These are phyloP conservation scores for Aspidoscelis tigris DNA, from an alignment of 2,113 vertebrate genomes.

Conservation along the genomic window DNA sequence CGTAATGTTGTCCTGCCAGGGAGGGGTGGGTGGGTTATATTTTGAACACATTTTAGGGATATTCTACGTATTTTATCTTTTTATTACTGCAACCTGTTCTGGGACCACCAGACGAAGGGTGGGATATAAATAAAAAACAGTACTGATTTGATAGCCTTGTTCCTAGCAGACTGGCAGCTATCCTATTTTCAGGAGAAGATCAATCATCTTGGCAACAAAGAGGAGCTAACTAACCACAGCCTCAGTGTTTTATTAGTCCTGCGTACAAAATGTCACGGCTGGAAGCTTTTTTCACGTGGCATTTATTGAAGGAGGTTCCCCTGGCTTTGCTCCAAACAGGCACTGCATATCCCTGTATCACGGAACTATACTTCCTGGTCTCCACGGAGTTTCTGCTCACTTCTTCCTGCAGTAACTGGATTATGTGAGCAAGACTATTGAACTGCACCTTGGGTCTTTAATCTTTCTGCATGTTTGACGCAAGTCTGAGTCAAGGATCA, in stretches of 20 bases:
- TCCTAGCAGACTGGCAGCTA: not conserved
- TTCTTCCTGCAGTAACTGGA: conserved; percentile 32
- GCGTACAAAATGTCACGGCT: conserved; percentile 35
- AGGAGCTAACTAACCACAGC: conserved; percentile 16
- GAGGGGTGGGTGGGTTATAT: no score
- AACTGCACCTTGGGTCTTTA: conserved; percentile 27
- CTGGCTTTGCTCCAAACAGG: conserved; percentile 61
- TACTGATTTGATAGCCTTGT: not conserved
- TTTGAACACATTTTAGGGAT: no score
- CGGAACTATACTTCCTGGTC: conserved; percentile 65
- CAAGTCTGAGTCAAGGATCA: conserved; percentile 15
- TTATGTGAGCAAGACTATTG: conserved; percentile 28
- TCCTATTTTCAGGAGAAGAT: conserved; percentile 38
- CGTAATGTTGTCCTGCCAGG: no score
- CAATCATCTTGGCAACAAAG: conserved; percentile 37
- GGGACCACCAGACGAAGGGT: no score
- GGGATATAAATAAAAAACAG: no score
- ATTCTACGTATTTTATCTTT: no score
- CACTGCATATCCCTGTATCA: conserved; percentile 55
- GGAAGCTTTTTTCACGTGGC: conserved; percentile 41
- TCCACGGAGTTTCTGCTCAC: conserved; percentile 18
- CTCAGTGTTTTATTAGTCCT: conserved; percentile 28
- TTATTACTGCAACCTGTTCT: no score
- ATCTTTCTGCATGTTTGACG: conserved; percentile 34
- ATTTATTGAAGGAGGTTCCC: conserved; percentile 70